phyloP scores from a whole-genome alignment of 2,113 vertebrate genomes.

The Crypturellus undulatus region DNA sequence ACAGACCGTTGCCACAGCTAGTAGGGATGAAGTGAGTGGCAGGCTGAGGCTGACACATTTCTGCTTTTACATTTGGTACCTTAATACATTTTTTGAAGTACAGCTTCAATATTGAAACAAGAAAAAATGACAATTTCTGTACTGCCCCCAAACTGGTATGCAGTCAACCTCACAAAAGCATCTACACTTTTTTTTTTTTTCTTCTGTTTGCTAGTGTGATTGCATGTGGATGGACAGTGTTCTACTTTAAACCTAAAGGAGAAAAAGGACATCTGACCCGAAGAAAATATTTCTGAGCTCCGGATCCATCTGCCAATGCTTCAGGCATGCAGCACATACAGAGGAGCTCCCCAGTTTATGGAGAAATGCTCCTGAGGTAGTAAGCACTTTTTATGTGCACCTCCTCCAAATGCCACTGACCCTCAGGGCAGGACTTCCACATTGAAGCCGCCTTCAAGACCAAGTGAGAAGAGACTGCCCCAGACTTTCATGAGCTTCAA shows the following conservation, averaged over 20 bases:
- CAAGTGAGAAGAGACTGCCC: conserved; percentile 9
- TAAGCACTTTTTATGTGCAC: neutral
- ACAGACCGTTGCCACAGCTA: neutral
- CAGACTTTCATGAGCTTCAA: neutral
- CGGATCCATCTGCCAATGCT: neutral
- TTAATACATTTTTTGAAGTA: neutral
- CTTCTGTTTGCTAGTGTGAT: neutral
- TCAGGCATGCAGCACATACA: neutral
- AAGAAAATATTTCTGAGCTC: neutral
- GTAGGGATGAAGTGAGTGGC: conserved; percentile 12
- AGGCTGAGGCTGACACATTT: conserved; percentile 1
- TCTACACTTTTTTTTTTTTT: fast-evolving
- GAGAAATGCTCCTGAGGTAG: neutral
- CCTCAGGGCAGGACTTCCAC: conserved; percentile 7
- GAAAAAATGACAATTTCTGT: neutral
- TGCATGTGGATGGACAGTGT: neutral
- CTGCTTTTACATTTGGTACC: conserved; percentile 14
- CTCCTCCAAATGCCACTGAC: neutral
- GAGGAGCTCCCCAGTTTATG: neutral
- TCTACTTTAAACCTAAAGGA: neutral
- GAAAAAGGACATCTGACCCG: neutral
- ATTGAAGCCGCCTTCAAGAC: neutral
- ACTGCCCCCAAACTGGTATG: neutral
- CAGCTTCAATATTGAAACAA: neutral
- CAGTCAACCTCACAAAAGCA: neutral